A percentile compares a stretch with the other conserved stretches of the same genome.
Evolutionary conservation across 1,140 invertebrate genomes (phyloP).

Genomic region (Oncopeltus fasciatus): DNA sequence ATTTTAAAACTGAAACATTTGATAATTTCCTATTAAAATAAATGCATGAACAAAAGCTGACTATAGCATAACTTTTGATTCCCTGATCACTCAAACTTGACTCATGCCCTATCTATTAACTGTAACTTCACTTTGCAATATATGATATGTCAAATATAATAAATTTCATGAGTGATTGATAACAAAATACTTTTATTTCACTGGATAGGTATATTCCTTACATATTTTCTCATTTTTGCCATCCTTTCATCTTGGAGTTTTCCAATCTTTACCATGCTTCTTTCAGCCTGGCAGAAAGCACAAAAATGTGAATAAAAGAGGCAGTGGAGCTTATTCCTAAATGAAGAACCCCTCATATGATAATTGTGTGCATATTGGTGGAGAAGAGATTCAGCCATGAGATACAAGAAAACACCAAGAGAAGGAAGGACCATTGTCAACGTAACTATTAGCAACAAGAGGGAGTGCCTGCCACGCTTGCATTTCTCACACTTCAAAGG

Average conservation of each 20-base stretch:
- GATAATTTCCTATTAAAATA: too few relatives aligned
- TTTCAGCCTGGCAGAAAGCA: slow-evolving; percentile 36
- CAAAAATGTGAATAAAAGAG: slow-evolving; percentile 36
- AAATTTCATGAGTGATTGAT: too few relatives aligned
- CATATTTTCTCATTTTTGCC: slow-evolving; percentile 18
- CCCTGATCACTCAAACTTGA: too few relatives aligned
- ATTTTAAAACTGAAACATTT: too few relatives aligned
- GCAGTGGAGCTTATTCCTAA: slow-evolving; percentile 27
- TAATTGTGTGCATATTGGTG: background rate
- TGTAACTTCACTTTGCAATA: too few relatives aligned
- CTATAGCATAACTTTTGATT: too few relatives aligned
- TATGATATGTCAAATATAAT: too few relatives aligned
- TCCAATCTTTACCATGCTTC: slow-evolving; percentile 31
- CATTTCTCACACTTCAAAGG: background rate
- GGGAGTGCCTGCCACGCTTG: background rate
- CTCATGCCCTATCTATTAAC: too few relatives aligned
- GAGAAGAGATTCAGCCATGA: background rate
- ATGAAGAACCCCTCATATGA: background rate
- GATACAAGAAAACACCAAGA: background rate
- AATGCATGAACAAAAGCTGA: too few relatives aligned
- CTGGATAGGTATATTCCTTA: background rate
- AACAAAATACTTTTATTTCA: too few relatives aligned
- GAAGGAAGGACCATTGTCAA: background rate
- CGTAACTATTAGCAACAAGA: background rate
- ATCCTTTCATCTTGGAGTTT: slow-evolving; percentile 33